phyloP scores from a whole-genome alignment of 2,888 invertebrate species.

The Drosophila ustulata region DNA sequence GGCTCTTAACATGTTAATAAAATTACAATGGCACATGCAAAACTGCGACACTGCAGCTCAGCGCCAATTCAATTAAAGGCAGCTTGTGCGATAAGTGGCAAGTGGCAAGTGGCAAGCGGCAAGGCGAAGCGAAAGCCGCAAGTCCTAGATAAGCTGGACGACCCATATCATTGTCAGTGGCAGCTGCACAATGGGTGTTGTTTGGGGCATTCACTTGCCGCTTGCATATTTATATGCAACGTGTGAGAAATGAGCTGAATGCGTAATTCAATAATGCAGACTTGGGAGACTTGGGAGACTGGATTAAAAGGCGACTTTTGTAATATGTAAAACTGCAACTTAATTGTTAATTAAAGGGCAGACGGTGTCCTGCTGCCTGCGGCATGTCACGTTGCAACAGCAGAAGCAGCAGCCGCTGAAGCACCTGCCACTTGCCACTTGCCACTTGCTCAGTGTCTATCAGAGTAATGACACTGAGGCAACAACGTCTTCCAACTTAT shows the following conservation, averaged over 20 bases:
- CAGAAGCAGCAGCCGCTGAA: conserved; percentile 29
- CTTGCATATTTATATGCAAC: conserved; percentile 46
- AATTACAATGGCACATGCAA: conserved; percentile 62
- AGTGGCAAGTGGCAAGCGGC: conserved; percentile 26
- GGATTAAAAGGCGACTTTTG: conserved; percentile 66
- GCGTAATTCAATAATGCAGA: conserved; percentile 72
- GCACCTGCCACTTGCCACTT: conserved; percentile 49
- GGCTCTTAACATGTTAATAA: conserved; percentile 76
- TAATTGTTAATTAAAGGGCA: conserved; percentile 81
- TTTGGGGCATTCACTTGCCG: conserved; percentile 33
- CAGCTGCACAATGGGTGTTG: conserved; percentile 35
- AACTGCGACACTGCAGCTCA: conserved; percentile 11
- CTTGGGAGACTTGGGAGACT: conserved; percentile 18
- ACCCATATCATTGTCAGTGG: conserved; percentile 50
- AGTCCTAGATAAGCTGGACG: conserved; percentile 27
- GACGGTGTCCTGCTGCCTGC: conserved; percentile 28
- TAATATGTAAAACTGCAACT: conserved; percentile 72
- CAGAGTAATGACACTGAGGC: conserved; percentile 65
- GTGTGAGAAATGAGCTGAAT: conserved; percentile 76
- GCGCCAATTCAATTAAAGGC: conserved; percentile 71
- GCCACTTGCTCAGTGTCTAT: conserved; percentile 62
- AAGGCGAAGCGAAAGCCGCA: conserved; percentile 33
- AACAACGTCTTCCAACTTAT: conserved; percentile 11
- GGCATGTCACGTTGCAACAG: conserved; percentile 54
- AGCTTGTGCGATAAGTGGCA: conserved; percentile 62